Evolutionary conservation across 2,113 vertebrate genomes (phyloP).

Genomic region (Nothoprocta perdicaria): DNA sequence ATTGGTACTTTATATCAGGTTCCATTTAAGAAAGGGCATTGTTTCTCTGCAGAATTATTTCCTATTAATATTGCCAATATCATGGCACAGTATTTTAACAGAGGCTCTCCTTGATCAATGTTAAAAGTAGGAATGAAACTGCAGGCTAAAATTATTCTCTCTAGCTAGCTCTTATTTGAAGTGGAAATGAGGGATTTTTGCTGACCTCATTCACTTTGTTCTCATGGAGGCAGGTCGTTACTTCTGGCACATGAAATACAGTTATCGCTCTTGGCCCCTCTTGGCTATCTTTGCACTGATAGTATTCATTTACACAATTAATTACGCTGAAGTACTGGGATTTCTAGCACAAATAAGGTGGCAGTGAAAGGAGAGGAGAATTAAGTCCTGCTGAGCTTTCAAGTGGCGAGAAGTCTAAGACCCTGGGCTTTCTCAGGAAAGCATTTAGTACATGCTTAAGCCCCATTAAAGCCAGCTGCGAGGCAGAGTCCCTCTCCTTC

Average conservation of each 20-base stretch:
- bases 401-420: conserved; percentile 27
- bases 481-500: neutral
- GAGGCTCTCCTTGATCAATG: conserved; percentile 44
- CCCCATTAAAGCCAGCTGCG: neutral
- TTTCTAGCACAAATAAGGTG: conserved; percentile 29
- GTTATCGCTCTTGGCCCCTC: neutral
- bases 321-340: conserved; percentile 35
- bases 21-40: conserved; percentile 20
- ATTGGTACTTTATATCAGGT: neutral
- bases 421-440: conserved; percentile 29
- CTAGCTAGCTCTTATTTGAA: conserved; percentile 49
- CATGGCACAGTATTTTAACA: conserved; percentile 24
- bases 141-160: conserved; percentile 37
- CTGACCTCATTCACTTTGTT: conserved; percentile 51
- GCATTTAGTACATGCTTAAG: neutral
- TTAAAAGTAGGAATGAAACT: conserved; percentile 43
- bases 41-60: conserved; percentile 50
- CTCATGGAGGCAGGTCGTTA: neutral
- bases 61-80: conserved; percentile 47
- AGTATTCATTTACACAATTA: conserved; percentile 54
- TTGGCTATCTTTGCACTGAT: neutral
- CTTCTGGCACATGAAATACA: conserved; percentile 11
- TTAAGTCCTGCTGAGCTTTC: conserved; percentile 34
- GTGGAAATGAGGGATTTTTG: conserved; percentile 60
- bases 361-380: conserved; percentile 26